Evolutionary conservation across 1,140 invertebrate genomes (phyloP), one percentile per base, ranked within the genome.

Genomic region (Drosophila ananassae): DNA sequence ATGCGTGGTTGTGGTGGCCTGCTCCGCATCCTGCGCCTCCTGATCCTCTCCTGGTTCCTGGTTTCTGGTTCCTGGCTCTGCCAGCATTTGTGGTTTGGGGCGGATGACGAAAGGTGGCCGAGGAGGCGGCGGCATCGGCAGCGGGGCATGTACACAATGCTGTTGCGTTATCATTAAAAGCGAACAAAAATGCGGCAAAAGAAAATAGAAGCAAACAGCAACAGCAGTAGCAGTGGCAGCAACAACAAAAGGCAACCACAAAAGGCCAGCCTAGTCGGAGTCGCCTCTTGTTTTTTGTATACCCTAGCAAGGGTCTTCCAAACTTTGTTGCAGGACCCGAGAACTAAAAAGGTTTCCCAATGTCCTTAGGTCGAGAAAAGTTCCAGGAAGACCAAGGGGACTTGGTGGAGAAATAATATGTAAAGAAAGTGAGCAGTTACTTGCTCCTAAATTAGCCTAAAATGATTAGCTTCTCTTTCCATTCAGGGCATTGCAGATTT

Each of bases 101-200:
- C 67, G 64, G 66, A 69, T 71, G 67, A 71, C 66, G 64, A 69
- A 57, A 71, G 66, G 73, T 74, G 69, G 61, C 57, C 46, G 51
- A 50, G 50, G 62, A 55, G 60, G 39, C 37, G 28, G 58, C 54
- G 64, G 32, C 54, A 58, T 25, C 17, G 37, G 67, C 0, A 28
- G 13, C 17, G 30, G 12, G 44, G 72, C 61, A 75, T 64, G 63
- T 47, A 75, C 63, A 74, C 75, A 83, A 79, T 83, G 63, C 62
- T 75, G 79, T 73, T 83, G 76, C 79, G 79, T 79, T 85, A 85
- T 85, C 78, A 85, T 85, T 85, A 89, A 85, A 85, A 76, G 69
- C 69, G 79, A 69, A 77, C 82, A 81, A 81, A 87, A 87, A 73
- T 81, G 74, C 66, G 72, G 78, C 74, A 69, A 82, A 85, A 85